Conservation (phyloP, 2,113 vertebrate genomes). For the Cynopterus brachyotis region DNA sequence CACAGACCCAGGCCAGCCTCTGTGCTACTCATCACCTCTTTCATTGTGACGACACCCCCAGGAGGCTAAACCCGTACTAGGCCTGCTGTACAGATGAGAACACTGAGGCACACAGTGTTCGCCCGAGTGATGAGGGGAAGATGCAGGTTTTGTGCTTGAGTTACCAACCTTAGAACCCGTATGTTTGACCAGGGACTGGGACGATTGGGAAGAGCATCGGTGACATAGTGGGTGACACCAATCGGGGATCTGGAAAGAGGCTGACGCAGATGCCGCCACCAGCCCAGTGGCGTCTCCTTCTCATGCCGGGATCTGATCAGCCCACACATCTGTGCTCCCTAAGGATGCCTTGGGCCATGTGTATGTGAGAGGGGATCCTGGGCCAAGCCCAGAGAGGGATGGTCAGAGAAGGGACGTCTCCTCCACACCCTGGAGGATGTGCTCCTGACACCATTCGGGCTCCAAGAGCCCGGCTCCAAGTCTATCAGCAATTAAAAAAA, state of each 20-base stretch:
- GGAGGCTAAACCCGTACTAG: rapidly evolving
- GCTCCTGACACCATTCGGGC: not conserved
- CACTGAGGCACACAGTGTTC: not conserved
- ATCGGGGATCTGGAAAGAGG: not conserved
- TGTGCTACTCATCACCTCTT: rapidly evolving
- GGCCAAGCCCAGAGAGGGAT: not conserved
- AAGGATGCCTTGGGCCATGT: not conserved
- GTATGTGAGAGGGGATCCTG: rapidly evolving
- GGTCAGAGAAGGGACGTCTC: not conserved
- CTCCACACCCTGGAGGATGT: not conserved
- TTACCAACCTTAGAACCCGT: not conserved
- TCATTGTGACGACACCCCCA: rapidly evolving
- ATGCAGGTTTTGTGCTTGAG: rapidly evolving
- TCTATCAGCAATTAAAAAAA: not conserved
- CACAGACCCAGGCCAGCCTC: rapidly evolving
- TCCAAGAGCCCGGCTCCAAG: not conserved
- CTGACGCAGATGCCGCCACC: rapidly evolving
- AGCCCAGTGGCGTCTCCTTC: rapidly evolving
- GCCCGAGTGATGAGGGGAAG: not conserved
- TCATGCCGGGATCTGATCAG: not conserved
- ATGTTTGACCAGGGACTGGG: not conserved
- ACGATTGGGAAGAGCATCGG: rapidly evolving
- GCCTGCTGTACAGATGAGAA: not conserved
- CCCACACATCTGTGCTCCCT: not conserved
- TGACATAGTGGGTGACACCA: rapidly evolving